Percentiles rank a stretch among this genome's conserved stretches.
Conservation (phyloP, 2,888 invertebrate species). For the Amiota mariae region DNA sequence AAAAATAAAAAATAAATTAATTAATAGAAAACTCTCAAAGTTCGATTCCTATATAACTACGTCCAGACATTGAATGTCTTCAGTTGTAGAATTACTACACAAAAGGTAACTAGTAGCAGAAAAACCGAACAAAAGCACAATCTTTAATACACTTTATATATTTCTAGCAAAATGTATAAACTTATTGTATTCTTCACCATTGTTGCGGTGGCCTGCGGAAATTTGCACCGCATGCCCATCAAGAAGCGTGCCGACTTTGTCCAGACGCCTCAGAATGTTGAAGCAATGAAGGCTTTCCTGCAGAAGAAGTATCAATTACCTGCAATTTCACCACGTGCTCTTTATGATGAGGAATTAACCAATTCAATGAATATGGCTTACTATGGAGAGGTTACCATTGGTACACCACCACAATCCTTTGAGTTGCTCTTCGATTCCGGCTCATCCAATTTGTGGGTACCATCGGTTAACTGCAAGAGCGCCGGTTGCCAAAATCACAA, state of each 20-base stretch:
- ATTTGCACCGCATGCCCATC: slow-evolving; percentile 57
- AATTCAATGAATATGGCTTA: slow-evolving; percentile 96
- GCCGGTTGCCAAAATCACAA: slow-evolving; percentile 96
- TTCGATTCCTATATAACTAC: too few species aligned
- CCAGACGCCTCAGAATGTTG: slow-evolving; percentile 41
- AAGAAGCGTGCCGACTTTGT: slow-evolving; percentile 47
- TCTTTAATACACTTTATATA: background rate
- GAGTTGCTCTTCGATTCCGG: slow-evolving; percentile 92
- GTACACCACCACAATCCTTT: slow-evolving; percentile 91
- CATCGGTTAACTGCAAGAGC: slow-evolving; percentile 79
- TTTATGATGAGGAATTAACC: slow-evolving; percentile 75
- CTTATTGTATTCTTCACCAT: slow-evolving; percentile 51
- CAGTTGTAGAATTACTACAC: background rate
- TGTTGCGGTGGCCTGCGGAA: slow-evolving; percentile 53
- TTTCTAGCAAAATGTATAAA: slow-evolving; percentile 50
- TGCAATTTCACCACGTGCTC: slow-evolving; percentile 39
- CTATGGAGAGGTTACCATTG: slow-evolving; percentile 92
- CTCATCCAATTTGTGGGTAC: slow-evolving; percentile 76
- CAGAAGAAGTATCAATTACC: slow-evolving; percentile 48
- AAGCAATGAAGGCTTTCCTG: slow-evolving; percentile 40
- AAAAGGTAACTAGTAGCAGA: background rate
- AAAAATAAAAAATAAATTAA: background rate
- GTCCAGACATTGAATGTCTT: background rate
- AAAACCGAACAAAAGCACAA: background rate
- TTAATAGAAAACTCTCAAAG: too few species aligned